phyloP scores from a whole-genome alignment of 2,888 invertebrate genomes.

The Idaea aversata region DNA sequence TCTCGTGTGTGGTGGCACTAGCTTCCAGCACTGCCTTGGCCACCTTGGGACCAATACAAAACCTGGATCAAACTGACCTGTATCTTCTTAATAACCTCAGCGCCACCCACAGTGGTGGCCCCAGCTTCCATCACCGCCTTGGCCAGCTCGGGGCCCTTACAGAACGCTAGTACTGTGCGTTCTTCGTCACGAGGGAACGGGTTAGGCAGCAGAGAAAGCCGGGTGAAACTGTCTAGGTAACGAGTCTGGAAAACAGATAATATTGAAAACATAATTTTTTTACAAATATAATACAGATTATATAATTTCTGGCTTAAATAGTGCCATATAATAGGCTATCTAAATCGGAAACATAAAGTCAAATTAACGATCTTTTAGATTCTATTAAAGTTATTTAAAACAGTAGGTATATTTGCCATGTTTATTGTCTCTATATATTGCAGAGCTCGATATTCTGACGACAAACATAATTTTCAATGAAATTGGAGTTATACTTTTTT shows the following conservation, averaged over 20 bases:
- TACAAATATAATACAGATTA: too few species aligned
- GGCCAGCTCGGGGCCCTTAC: conserved; percentile 82
- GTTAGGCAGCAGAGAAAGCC: conserved; percentile 84
- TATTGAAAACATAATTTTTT: too few species aligned
- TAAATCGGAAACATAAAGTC: too few species aligned
- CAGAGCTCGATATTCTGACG: too few species aligned
- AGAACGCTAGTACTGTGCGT: conserved; percentile 86
- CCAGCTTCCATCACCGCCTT: conserved; percentile 84
- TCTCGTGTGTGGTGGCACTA: conserved; percentile 87
- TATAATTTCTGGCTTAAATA: too few species aligned
- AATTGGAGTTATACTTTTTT: too few species aligned
- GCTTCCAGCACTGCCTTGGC: conserved; percentile 82
- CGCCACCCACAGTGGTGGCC: conserved; percentile 86
- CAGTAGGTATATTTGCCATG: too few species aligned
- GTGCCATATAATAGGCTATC: too few species aligned
- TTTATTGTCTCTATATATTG: too few species aligned
- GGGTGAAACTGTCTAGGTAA: conserved; percentile 84
- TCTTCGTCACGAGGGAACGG: conserved; percentile 85
- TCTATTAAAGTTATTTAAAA: too few species aligned
- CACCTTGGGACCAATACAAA: conserved; percentile 84
- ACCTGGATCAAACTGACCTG: conserved; percentile 67
- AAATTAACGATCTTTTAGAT: too few species aligned
- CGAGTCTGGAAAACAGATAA: conserved; percentile 76
- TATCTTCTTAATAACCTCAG: conserved; percentile 87
- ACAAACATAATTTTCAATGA: too few species aligned